These are phyloP conservation scores for Malthinus flaveolus DNA, from an alignment of 2,888 invertebrate species.

Conservation along the genomic window DNA sequence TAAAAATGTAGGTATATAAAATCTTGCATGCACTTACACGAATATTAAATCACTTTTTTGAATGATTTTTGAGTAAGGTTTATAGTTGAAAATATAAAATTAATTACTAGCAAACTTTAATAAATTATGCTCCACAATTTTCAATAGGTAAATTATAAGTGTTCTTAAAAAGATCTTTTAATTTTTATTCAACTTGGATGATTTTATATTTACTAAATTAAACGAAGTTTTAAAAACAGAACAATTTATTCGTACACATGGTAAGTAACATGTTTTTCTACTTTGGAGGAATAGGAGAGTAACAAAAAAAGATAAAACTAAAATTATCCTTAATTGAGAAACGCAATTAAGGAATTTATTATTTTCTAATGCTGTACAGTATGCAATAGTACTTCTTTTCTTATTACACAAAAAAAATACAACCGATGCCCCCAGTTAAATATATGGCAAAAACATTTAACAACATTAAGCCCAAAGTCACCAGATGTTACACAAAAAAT, in stretches of 20 bases:
- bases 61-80: no score
- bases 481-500: conserved; percentile 30
- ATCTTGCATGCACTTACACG: no score
- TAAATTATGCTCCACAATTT: no score
- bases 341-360: conserved; percentile 39
- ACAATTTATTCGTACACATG: neutral
- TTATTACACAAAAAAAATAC: conserved; percentile 35
- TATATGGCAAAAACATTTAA: conserved; percentile 32
- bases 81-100: no score
- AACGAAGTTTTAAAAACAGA: no score
- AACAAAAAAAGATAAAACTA: conserved; percentile 30
- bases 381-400: conserved; percentile 59
- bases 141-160: no score
- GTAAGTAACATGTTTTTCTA: neutral
- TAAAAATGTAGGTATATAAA: no score
- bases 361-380: conserved; percentile 41
- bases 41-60: no score
- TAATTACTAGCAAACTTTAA: no score
- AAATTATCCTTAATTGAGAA: conserved; percentile 37
- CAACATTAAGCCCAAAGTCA: conserved; percentile 37
- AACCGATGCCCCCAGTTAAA: conserved; percentile 32
- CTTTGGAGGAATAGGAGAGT: conserved; percentile 22
- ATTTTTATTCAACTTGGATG: neutral
- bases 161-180: no score
- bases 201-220: no score